Percentiles rank a stretch among this genome's conserved stretches.
These are phyloP conservation scores for Bellardia pandia DNA, from an alignment of 2,888 invertebrate species.

Conservation along the genomic window DNA sequence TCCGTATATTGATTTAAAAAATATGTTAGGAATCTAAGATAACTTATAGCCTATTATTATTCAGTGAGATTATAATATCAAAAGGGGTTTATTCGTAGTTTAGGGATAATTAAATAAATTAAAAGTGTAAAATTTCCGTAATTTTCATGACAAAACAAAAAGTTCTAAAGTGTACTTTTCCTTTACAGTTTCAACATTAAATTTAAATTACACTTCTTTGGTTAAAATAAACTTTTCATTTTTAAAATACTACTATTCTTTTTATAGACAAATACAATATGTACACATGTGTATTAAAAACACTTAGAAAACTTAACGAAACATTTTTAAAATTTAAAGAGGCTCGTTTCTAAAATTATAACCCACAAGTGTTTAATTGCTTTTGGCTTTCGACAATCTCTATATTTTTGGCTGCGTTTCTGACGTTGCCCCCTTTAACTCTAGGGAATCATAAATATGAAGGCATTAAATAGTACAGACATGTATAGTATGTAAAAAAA, in stretches of 20 bases:
- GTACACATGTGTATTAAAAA: neutral
- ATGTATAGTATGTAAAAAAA: neutral
- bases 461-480: neutral
- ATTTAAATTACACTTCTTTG: neutral
- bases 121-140: neutral
- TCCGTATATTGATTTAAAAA: too few species aligned
- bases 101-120: neutral
- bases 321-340: conserved; percentile 17
- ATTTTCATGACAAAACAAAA: neutral
- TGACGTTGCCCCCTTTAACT: neutral
- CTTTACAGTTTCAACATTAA: neutral
- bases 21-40: too few species aligned
- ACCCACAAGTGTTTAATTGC: conserved; percentile 55
- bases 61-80: too few species aligned
- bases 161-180: neutral
- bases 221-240: neutral
- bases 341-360: conserved; percentile 46
- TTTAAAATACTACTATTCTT: neutral
- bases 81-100: too few species aligned
- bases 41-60: too few species aligned
- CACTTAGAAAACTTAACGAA: neutral
- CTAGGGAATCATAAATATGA: conserved; percentile 40
- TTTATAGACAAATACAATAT: neutral
- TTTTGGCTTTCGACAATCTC: conserved; percentile 13
- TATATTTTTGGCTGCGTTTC: neutral